phyloP scores from a whole-genome alignment of 1,140 invertebrate species.

The Asbolus verrucosus region DNA sequence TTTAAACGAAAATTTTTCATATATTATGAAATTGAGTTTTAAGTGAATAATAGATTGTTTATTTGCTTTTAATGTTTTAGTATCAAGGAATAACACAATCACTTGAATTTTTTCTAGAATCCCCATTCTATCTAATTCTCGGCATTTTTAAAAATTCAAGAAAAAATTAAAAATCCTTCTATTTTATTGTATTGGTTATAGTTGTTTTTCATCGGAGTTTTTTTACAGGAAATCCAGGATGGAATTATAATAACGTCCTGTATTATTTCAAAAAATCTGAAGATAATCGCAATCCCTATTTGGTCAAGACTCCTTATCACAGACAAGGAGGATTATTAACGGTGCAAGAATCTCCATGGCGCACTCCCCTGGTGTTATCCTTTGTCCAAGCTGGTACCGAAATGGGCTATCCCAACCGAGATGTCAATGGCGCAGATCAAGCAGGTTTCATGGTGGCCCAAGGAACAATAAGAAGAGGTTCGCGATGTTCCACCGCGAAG shows the following conservation, averaged over 20 bases:
- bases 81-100: too few relatives aligned
- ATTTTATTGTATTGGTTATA: too few relatives aligned
- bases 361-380: constrained; percentile 81
- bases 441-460: constrained; percentile 91
- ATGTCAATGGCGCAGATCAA: constrained; percentile 87
- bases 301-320: constrained; percentile 79
- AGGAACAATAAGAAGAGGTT: constrained; percentile 79
- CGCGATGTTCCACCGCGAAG: constrained; percentile 90
- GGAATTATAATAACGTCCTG: constrained; percentile 89
- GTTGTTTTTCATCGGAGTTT: background rate
- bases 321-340: constrained; percentile 81
- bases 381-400: constrained; percentile 89
- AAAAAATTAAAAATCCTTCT: too few relatives aligned
- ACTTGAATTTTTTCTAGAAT: too few relatives aligned
- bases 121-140: too few relatives aligned
- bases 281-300: constrained; percentile 87
- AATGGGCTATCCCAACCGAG: constrained; percentile 87
- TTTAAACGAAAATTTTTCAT: too few relatives aligned
- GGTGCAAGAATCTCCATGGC: constrained; percentile 87
- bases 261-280: constrained; percentile 93
- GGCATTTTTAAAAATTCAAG: too few relatives aligned
- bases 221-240: constrained; percentile 76
- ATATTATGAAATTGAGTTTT: too few relatives aligned
- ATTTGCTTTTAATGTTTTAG: too few relatives aligned
- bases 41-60: too few relatives aligned